phyloP scores from a whole-genome alignment of 92 coral and sea anemone genomes.

The Paramuricea clavata region DNA sequence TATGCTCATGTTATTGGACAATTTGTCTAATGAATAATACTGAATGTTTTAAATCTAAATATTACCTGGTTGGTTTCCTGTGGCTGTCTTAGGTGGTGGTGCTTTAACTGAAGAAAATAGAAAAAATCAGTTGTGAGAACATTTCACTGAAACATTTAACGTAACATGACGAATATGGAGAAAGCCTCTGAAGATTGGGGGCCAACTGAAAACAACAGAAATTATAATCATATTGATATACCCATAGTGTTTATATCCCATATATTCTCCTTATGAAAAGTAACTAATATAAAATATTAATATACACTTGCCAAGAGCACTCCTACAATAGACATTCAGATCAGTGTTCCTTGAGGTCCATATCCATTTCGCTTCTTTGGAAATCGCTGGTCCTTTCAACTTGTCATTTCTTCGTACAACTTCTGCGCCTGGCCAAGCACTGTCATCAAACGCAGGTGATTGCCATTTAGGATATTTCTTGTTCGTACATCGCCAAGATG shows the following conservation, averaged over 20 bases:
- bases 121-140: not conserved
- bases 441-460: conserved; percentile 59
- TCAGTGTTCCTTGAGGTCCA: conserved; percentile 41
- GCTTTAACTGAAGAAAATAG: conserved; percentile 11
- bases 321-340: conserved; percentile 53
- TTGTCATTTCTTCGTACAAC: conserved; percentile 26
- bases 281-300: too few species aligned
- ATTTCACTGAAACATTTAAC: not conserved
- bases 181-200: too few species aligned
- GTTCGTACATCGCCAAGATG: conserved; percentile 55
- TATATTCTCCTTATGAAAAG: too few species aligned
- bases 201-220: too few species aligned
- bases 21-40: too few species aligned
- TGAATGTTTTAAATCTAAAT: too few species aligned
- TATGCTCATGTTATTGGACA: too few species aligned
- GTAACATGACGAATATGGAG: too few species aligned
- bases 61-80: conserved; percentile 41
- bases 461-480: conserved; percentile 41
- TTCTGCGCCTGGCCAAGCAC: conserved; percentile 60
- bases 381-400: conserved; percentile 39
- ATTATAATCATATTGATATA: not conserved
- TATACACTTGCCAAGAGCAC: conserved; percentile 16
- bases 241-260: too few species aligned
- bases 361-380: conserved; percentile 68
- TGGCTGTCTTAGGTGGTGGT: conserved; percentile 34